Evolutionary conservation across 2,113 vertebrate species (phyloP), one percentile per base, ranked within the genome.

Genomic region (Hipposideros armiger): DNA sequence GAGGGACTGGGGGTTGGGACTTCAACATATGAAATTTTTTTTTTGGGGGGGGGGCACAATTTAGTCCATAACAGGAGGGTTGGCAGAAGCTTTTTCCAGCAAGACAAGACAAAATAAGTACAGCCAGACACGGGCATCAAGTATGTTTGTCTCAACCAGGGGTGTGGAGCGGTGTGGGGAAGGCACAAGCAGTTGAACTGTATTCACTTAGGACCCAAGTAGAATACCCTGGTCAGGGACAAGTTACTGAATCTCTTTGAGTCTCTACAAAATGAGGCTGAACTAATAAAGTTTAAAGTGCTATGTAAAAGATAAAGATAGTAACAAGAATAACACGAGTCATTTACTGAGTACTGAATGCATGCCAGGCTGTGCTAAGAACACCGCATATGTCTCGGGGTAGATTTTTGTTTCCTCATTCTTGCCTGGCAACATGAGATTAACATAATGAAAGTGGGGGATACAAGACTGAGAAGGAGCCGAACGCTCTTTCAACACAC

Each of bases 301-400:
- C 24, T 14, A 36, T 11, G 36, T 40, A 17, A 6, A 78, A 81
- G 15, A 66, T 60, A n/a, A 36, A 80, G 36, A 26, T 15, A 82
- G 42, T 7, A 3, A 14, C 24, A 14, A 9, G 47, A 22, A 8
- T 15, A 4, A 13, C 10, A 66, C 13, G 16, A 88, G n/a, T 36
- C 26, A 36, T 20, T 14, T 32, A 14, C 15, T 16, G 5, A 60
- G 30, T 58, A 32, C 13, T 0, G 11, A 17, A 8, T 4, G 3
- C 2, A 2, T 14, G 36, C 30, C 5, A 19, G 30, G 17, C 40
- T 66, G 4, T 11, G 5, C 19, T 36, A 45, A 58, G 36, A 9
- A 15, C 26, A 50, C 8, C 17, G 40, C 8, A 8, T 9, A 7
- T 4, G 28, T 60, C 4, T 0, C 11, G 4, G 14, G 19, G 30